Conservation (phyloP, 2,888 invertebrate species). For the Busseola fusca region DNA sequence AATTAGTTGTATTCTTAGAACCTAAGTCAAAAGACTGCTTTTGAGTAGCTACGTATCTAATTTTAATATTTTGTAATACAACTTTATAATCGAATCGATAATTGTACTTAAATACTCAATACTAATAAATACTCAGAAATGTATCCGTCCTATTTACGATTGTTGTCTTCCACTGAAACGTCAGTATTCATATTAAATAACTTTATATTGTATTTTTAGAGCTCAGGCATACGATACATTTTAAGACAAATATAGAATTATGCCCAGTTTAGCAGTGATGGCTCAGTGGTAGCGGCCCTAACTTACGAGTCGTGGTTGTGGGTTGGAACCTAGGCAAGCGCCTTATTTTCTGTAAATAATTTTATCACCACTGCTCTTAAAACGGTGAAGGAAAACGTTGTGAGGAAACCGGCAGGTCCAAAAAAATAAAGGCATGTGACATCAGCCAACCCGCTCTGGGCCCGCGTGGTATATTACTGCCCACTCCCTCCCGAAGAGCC, state of each 20-base stretch:
- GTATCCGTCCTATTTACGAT: constrained; percentile 46
- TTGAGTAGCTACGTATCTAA: constrained; percentile 27
- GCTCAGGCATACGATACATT: constrained; percentile 20
- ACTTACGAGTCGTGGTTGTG: neutral
- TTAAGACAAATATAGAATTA: neutral
- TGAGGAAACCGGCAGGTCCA: neutral
- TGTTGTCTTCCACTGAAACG: constrained; percentile 41
- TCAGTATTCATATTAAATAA: constrained; percentile 40
- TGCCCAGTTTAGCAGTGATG: neutral
- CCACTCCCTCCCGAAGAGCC: too few species aligned
- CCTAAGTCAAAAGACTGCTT: constrained; percentile 50
- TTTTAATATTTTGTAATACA: constrained; percentile 30
- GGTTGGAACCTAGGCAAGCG: neutral
- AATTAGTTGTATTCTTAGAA: constrained; percentile 18
- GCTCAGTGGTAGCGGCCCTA: neutral
- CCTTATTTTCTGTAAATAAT: neutral
- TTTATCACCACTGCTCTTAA: neutral
- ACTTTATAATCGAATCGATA: constrained; percentile 26
- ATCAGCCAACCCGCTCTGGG: neutral
- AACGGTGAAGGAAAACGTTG: neutral
- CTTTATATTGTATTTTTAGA: constrained; percentile 9
- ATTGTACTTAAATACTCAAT: constrained; percentile 57
- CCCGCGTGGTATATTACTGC: too few species aligned
- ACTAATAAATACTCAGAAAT: constrained; percentile 46
- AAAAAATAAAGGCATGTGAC: neutral